These are phyloP conservation scores for Limnephilus lunatus DNA, from an alignment of 2,888 invertebrate species.

Conservation along the genomic window DNA sequence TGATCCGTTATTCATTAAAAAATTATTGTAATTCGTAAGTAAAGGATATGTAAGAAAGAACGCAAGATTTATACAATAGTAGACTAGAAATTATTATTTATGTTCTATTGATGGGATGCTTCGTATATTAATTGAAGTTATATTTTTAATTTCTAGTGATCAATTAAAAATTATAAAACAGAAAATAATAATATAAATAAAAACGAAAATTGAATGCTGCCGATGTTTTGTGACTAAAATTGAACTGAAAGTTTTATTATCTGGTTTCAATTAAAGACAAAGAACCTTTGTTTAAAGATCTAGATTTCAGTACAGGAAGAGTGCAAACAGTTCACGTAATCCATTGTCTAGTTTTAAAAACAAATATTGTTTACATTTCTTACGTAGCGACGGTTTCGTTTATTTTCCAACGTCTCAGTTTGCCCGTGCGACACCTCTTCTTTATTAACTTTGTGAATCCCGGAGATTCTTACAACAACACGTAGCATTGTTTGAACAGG, in stretches of 20 bases:
- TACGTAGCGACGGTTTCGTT: not conserved
- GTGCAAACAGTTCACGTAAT: not conserved
- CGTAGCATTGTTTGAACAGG: conserved; percentile 61
- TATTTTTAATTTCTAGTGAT: too few relatives aligned
- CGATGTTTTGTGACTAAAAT: not conserved
- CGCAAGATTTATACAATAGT: too few relatives aligned
- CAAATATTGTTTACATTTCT: not conserved
- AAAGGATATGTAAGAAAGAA: too few relatives aligned
- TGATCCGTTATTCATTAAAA: too few relatives aligned
- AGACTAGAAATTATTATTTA: too few relatives aligned
- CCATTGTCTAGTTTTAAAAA: not conserved
- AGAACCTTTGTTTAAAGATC: too few relatives aligned
- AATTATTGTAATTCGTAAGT: too few relatives aligned
- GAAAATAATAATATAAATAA: not conserved
- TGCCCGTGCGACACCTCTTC: not conserved
- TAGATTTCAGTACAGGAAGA: not conserved
- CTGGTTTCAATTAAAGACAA: not conserved
- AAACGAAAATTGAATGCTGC: not conserved
- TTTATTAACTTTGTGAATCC: conserved; percentile 44
- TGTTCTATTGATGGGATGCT: not conserved
- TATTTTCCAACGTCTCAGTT: not conserved
- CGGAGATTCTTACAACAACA: conserved; percentile 55
- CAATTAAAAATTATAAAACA: not conserved
- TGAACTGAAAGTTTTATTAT: not conserved
- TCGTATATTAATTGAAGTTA: not conserved